Evolutionary conservation across 2,888 invertebrate species (phyloP), one percentile per base, ranked within the genome.

Genomic region (Drosophila ustulata): DNA sequence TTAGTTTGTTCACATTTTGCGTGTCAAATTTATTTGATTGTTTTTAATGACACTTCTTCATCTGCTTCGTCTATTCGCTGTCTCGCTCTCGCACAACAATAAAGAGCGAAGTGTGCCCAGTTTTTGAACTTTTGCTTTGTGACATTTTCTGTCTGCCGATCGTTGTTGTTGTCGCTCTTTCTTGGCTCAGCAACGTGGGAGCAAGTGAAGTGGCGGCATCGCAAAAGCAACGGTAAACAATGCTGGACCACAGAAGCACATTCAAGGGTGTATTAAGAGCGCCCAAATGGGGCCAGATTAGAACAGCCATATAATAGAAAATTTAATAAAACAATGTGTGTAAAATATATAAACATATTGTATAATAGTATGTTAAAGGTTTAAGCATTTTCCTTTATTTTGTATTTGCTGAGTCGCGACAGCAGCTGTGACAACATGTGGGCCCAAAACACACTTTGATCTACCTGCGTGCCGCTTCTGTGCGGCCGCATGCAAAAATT

Each of bases 1-100:
- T 86, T 83, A 80, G 80, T 70, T 70, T 83, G 69, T 62, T 75
- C 69, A 71, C 68, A 77, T 80, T 73, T 70, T 56, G 75, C 81
- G 75, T 78, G 69, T 78, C 58, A 63, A 71, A 58, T 66, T 64
- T 64, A 72, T 83, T 76, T 68, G 65, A 72, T 79, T 69, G 66
- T 65, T 66, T 75, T 72, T 75, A 65, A 80, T 74, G 64, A 28
- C 49, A 61, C 41, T 50, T 41, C 8, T 11, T 65, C 52, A 9
- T 28, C 11, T 61, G 18, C 32, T 13, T 61, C 53, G 13, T 30
- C 49, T 50, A 78, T 75, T 78, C 62, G 61, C 62, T 57, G 49
- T 26, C 41, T 13, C 41, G 34, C 25, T 5, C 37, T 6, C 5
- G 13, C 43, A 18, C 23, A 41, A 28, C 50, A 41, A 61, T 75